phyloP scores from a whole-genome alignment of 2,888 invertebrate species.

The Diabrotica balteata region DNA sequence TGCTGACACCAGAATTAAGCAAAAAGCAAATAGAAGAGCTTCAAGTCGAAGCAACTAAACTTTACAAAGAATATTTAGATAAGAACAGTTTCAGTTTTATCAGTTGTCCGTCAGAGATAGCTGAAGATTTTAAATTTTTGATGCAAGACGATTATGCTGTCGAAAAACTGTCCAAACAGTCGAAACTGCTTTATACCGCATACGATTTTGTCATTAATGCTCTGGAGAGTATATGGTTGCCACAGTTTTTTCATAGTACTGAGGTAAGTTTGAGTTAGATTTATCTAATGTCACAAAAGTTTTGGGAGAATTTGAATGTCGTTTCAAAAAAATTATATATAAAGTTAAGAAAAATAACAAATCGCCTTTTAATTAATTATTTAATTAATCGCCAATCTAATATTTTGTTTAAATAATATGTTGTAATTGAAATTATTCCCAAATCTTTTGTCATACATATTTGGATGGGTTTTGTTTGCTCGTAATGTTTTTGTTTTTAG shows the following conservation, averaged over 20 bases:
- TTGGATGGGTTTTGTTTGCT: no score
- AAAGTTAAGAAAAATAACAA: no score
- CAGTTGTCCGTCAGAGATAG: constrained; percentile 65
- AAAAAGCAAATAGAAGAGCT: constrained; percentile 68
- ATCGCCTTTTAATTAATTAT: no score
- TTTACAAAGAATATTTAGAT: constrained; percentile 74
- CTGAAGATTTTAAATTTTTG: constrained; percentile 63
- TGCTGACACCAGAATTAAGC: constrained; percentile 78
- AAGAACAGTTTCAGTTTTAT: constrained; percentile 68
- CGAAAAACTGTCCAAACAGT: constrained; percentile 73
- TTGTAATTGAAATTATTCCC: no score
- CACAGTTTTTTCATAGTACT: constrained; percentile 82
- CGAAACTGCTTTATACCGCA: constrained; percentile 78
- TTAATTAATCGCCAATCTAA: background rate
- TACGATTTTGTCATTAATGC: constrained; percentile 79
- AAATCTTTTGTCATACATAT: no score
- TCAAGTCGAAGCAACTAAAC: constrained; percentile 70
- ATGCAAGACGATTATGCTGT: constrained; percentile 70
- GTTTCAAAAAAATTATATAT: no score
- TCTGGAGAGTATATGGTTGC: constrained; percentile 76
- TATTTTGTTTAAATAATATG: constrained; percentile 20
- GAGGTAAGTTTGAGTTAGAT: constrained; percentile 64
- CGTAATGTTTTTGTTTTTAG: constrained; percentile 61
- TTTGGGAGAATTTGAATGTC: background rate
- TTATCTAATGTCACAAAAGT: constrained; percentile 11